Percentiles rank a stretch among this genome's conserved stretches.
Evolutionary conservation across 2,888 invertebrate genomes (phyloP).

Genomic region (Cremastobaeus sp.): DNA sequence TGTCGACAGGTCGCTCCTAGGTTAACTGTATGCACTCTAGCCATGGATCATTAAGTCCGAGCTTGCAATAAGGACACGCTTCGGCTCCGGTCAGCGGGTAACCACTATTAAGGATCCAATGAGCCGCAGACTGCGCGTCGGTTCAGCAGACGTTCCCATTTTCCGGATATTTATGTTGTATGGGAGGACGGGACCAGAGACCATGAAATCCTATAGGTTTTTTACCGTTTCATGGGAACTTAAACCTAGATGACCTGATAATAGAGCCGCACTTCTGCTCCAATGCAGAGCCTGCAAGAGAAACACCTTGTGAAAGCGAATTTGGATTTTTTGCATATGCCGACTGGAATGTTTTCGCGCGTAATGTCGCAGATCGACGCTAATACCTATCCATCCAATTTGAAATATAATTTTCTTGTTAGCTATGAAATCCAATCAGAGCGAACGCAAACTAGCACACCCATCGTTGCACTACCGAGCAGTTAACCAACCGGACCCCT

Average conservation of each 20-base stretch:
- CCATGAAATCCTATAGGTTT: slow-evolving; percentile 1
- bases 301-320: not conserved
- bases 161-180: slow-evolving; percentile 65
- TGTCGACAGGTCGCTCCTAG: slow-evolving; percentile 49
- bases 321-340: slow-evolving; percentile 13
- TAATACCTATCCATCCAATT: slow-evolving; percentile 73
- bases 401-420: slow-evolving; percentile 78
- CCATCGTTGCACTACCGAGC: slow-evolving; percentile 61
- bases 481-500: slow-evolving; percentile 62
- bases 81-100: slow-evolving; percentile 73
- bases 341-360: slow-evolving; percentile 30
- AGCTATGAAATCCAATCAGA: slow-evolving; percentile 77
- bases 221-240: slow-evolving; percentile 26
- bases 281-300: too few species aligned
- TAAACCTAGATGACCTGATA: too few species aligned
- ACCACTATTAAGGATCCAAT: slow-evolving; percentile 77
- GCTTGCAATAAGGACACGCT: slow-evolving; percentile 73
- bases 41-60: slow-evolving; percentile 76
- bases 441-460: slow-evolving; percentile 63
- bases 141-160: slow-evolving; percentile 71
- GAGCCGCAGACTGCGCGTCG: slow-evolving; percentile 71
- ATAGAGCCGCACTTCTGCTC: too few species aligned
- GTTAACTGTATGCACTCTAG: slow-evolving; percentile 64
- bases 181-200: not conserved
- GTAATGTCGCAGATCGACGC: slow-evolving; percentile 65